These are phyloP conservation scores for Paguma larvata DNA, from an alignment of 2,797 vertebrate genomes.

Conservation along the genomic window DNA sequence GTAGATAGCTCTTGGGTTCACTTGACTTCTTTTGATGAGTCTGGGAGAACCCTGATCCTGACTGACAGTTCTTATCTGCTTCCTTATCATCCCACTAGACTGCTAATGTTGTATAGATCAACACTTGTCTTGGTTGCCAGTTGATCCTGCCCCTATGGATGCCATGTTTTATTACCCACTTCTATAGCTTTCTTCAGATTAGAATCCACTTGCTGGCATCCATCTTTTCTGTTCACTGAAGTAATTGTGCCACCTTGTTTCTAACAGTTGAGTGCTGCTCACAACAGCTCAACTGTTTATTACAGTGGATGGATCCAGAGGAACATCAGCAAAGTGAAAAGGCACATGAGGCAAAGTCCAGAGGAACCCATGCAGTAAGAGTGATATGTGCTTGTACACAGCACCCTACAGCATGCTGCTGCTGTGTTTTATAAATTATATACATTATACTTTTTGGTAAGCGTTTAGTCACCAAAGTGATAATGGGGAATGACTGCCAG, in stretches of 20 bases:
- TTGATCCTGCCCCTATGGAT: neutral
- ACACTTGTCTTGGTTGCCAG: neutral
- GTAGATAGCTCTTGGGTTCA: neutral
- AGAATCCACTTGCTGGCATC: neutral
- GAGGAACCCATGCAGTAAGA: neutral
- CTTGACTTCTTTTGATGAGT: neutral
- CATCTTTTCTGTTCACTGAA: neutral
- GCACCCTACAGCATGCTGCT: neutral
- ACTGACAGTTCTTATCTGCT: neutral
- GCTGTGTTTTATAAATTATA: neutral
- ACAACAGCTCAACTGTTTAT: no score
- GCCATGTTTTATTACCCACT: neutral
- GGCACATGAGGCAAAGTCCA: neutral
- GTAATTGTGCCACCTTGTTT: neutral
- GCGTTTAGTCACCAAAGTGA: neutral
- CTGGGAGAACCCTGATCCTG: neutral
- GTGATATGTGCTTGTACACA: neutral
- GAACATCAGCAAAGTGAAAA: conserved; percentile 1
- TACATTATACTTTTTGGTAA: neutral
- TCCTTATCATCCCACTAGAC: neutral
- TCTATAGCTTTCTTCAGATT: neutral
- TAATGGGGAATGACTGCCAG: neutral
- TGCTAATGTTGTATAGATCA: neutral
- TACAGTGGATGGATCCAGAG: neutral
- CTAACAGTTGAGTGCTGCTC: neutral